Percentiles rank a stretch among this genome's conserved stretches.
phyloP scores from a whole-genome alignment of 2,888 invertebrate species.

The Conomelus anceps region DNA sequence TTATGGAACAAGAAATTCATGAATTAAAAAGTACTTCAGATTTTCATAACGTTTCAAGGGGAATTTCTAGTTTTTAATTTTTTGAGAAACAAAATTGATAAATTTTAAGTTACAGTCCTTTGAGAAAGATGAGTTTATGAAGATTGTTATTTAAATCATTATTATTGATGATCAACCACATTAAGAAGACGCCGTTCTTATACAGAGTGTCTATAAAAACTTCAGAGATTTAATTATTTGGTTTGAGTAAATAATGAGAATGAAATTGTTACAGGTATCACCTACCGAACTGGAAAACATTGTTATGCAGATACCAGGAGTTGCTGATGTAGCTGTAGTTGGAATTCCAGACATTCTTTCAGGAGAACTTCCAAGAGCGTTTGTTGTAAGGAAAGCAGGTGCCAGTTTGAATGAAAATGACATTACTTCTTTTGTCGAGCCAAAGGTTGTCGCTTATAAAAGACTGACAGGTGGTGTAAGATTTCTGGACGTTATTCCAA shows the following conservation, averaged over 20 bases:
- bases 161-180: too few relatives aligned
- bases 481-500: constrained; percentile 42
- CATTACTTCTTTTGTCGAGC: constrained; percentile 51
- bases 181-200: too few relatives aligned
- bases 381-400: constrained; percentile 56
- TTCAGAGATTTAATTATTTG: too few relatives aligned
- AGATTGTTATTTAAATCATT: too few relatives aligned
- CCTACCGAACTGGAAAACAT: constrained; percentile 77
- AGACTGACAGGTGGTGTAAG: constrained; percentile 44
- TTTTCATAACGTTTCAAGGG: too few relatives aligned
- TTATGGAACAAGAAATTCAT: too few relatives aligned
- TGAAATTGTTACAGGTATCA: constrained; percentile 55
- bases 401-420: constrained; percentile 51
- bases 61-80: too few relatives aligned
- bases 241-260: neutral
- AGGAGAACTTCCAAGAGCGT: constrained; percentile 70
- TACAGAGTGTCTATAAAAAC: too few relatives aligned
- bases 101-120: too few relatives aligned
- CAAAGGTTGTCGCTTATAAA: constrained; percentile 44
- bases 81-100: too few relatives aligned
- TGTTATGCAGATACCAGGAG: constrained; percentile 61
- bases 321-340: constrained; percentile 72
- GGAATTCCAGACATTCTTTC: constrained; percentile 64
- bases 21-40: too few relatives aligned
- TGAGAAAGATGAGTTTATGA: too few relatives aligned